A percentile compares a stretch with the other conserved stretches of the same genome.
These are phyloP conservation scores for Musca vetustissima DNA, from an alignment of 1,140 invertebrate species.

Conservation along the genomic window DNA sequence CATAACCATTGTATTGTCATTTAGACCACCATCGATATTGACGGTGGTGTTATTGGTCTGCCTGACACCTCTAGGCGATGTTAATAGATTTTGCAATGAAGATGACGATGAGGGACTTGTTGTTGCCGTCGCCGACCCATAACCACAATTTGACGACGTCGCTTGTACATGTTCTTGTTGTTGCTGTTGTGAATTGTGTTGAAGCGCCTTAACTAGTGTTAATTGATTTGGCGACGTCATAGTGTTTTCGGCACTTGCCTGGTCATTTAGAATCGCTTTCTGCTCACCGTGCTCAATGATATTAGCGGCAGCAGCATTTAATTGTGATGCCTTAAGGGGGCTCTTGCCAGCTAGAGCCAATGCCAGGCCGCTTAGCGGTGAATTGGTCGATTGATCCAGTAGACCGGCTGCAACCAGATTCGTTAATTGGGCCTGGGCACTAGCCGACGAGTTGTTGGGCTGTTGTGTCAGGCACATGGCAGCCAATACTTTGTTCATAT, in stretches of 20 bases:
- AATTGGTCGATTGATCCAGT: constrained; percentile 44
- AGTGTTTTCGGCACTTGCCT: constrained; percentile 48
- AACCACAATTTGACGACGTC: constrained; percentile 14
- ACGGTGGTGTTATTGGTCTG: constrained; percentile 10
- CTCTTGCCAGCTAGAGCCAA: constrained; percentile 45
- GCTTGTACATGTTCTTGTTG: constrained; percentile 24
- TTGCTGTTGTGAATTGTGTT: constrained; percentile 21
- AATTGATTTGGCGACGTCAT: constrained; percentile 27
- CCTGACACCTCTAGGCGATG: constrained; percentile 39
- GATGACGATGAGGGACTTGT: constrained; percentile 27
- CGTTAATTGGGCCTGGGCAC: constrained; percentile 34
- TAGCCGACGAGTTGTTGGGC: constrained; percentile 20
- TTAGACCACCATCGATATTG: constrained; percentile 8
- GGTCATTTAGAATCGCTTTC: constrained; percentile 54
- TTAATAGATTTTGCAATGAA: constrained; percentile 51
- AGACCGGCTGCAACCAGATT: constrained; percentile 41
- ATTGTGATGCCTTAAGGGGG: constrained; percentile 41
- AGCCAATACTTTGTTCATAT: constrained; percentile 54
- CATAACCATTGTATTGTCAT: constrained; percentile 44
- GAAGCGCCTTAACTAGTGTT: neutral
- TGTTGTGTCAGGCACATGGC: constrained; percentile 50
- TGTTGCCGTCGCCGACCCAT: constrained; percentile 2
- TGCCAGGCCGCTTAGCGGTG: constrained; percentile 45
- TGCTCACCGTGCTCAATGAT: constrained; percentile 56
- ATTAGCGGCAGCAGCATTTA: constrained; percentile 43